Conservation (phyloP, 2,113 vertebrate species). For the Rhinopomastus cyanomelas region DNA sequence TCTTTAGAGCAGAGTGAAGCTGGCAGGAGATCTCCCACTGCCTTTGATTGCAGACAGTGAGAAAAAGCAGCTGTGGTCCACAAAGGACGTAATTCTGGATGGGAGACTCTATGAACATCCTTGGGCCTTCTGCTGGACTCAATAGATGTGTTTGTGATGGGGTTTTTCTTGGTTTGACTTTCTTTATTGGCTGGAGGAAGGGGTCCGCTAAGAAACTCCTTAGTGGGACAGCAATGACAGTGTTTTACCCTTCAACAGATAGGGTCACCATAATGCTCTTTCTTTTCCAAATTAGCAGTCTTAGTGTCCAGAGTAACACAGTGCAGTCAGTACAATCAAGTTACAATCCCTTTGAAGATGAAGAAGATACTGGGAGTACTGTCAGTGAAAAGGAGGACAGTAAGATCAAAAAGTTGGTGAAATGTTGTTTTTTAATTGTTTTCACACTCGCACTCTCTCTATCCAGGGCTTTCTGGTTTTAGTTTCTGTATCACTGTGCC, state of each 20-base stretch:
- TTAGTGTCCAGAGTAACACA: slow-evolving; percentile 86
- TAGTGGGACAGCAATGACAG: background rate
- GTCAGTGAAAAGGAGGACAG: slow-evolving; percentile 90
- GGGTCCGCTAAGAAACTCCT: slow-evolving; percentile 19
- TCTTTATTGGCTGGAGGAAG: background rate
- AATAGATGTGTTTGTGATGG: background rate
- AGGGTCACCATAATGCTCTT: slow-evolving; percentile 79
- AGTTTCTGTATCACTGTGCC: background rate
- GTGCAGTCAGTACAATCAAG: slow-evolving; percentile 82
- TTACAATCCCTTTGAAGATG: slow-evolving; percentile 96
- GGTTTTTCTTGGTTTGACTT: background rate
- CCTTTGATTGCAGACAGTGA: background rate
- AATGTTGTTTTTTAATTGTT: slow-evolving; percentile 66
- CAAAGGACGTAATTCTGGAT: background rate
- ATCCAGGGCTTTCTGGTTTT: slow-evolving; percentile 49
- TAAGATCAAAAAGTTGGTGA: slow-evolving; percentile 97
- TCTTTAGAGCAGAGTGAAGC: background rate
- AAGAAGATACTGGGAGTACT: slow-evolving; percentile 87
- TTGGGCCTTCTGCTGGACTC: background rate
- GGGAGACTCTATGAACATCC: background rate
- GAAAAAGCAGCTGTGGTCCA: background rate
- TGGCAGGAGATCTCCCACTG: background rate
- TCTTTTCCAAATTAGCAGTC: slow-evolving; percentile 86
- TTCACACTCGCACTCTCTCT: slow-evolving; percentile 59
- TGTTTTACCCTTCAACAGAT: background rate